A percentile compares a stretch with the other conserved stretches of the same genome.
Evolutionary conservation across 2,888 invertebrate genomes (phyloP).

Genomic region (Koerneria pararmatus): DNA sequence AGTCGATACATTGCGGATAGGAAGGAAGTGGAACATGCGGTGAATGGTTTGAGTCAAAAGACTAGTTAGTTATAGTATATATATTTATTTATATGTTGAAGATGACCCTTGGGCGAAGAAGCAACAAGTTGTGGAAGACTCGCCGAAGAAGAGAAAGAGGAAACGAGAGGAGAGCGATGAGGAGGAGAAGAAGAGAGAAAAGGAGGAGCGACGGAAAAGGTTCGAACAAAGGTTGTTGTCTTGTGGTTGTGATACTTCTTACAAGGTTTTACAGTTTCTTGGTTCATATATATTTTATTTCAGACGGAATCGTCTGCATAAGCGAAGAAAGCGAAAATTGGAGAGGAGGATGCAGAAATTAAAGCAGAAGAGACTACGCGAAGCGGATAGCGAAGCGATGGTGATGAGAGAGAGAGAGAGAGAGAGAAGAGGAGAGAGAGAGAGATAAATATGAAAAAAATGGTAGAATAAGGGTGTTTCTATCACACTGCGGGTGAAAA

Average conservation of each 20-base stretch:
- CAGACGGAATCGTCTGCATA: slow-evolving; percentile 57
- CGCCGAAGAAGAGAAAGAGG: slow-evolving; percentile 37
- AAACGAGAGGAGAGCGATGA: slow-evolving; percentile 42
- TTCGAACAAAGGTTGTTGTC: slow-evolving; percentile 29
- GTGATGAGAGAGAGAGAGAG: slow-evolving; percentile 13
- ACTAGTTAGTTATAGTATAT: not conserved
- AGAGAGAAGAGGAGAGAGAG: not conserved
- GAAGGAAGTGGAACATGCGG: not conserved
- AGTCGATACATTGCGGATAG: slow-evolving; percentile 29
- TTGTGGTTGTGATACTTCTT: not conserved
- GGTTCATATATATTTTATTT: not conserved
- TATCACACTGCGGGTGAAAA: no score
- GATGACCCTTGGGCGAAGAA: slow-evolving; percentile 73
- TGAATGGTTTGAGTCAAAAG: not conserved
- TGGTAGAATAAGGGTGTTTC: no score
- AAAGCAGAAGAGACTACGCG: slow-evolving; percentile 64
- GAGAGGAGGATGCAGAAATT: slow-evolving; percentile 53
- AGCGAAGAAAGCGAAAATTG: slow-evolving; percentile 61
- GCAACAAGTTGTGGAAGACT: slow-evolving; percentile 43
- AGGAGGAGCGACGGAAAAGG: slow-evolving; percentile 64
- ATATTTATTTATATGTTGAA: not conserved
- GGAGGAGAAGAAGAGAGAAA: slow-evolving; percentile 68
- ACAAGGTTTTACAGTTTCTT: not conserved
- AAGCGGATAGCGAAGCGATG: slow-evolving; percentile 48
- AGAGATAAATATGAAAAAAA: no score